A percentile compares a stretch with the other conserved stretches of the same genome.
Conservation (phyloP, 2,888 invertebrate species). For the Ischnura elegans region DNA sequence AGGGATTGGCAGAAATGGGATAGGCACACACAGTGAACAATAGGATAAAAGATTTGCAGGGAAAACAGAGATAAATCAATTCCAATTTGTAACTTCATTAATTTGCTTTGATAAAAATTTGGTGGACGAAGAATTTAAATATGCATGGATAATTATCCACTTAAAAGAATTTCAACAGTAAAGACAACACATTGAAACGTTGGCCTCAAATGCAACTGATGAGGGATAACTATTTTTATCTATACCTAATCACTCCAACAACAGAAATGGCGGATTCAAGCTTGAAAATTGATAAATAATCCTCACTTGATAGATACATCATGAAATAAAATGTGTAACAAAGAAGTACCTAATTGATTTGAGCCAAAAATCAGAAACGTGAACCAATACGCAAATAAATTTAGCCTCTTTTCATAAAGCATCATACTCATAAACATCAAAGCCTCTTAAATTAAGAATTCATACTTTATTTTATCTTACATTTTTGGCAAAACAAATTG, state of each 20-base stretch:
- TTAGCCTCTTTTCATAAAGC: background rate
- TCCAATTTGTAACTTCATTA: background rate
- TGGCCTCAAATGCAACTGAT: background rate
- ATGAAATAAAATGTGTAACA: background rate
- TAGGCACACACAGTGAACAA: background rate
- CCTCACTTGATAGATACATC: background rate
- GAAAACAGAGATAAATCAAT: background rate
- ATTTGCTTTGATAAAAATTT: background rate
- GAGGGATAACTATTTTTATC: background rate
- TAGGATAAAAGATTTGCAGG: background rate
- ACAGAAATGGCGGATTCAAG: background rate
- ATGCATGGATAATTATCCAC: too few relatives aligned
- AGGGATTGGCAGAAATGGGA: background rate
- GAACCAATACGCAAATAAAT: background rate
- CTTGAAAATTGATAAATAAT: background rate
- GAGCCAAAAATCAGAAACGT: background rate
- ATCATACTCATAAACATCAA: background rate
- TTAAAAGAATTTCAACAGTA: background rate
- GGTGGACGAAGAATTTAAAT: background rate
- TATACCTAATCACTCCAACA: background rate
- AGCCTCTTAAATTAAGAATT: constrained; percentile 48
- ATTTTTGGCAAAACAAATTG: constrained; percentile 64
- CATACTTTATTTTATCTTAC: constrained; percentile 67
- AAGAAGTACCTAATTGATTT: too few relatives aligned
- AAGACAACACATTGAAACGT: background rate